Evolutionary conservation across 1,140 invertebrate species (phyloP), one percentile per base, ranked within the genome.

Genomic region (Cardiocondyla obscurior): DNA sequence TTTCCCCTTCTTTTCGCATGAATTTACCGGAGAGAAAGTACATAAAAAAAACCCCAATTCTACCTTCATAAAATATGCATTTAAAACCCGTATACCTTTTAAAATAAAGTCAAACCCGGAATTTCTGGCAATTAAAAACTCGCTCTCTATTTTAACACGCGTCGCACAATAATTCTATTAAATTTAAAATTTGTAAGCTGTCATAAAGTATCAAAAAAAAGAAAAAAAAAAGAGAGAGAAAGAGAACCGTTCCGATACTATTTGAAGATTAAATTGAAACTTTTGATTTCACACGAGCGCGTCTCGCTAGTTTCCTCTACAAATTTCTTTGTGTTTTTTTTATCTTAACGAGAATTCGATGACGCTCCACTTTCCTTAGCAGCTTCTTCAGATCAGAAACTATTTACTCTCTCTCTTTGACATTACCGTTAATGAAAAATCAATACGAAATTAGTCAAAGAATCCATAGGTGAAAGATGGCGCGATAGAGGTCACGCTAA

Each of bases 371-470:
- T 57, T 39, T 55, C 16, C 19, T 8, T 14, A 58, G 8, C 10
- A 58, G 16, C 16, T 28, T 16, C 22, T 42, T 42, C 5, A 58
- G 10, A 30, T 49, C 42, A 30, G 53, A 7, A 79, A 36, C 25
- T 19, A 12, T 25, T 30, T 36, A 7, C 6, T 33, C 7, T 28
- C 22, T 33, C 39, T 53, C 44, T 62, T 25, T 62, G 22, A 72
- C 36, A 39, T 49, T 77, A 60, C 28, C 72, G 6, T 67, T 77
- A 65, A 77, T 39, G 62, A 67, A 53, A 77, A 65, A 77, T 77
- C 30, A 60, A 77, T 67, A 39, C 5, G 2, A 36, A 51, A 28
- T 67, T 46, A 64, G 30, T 51, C 58, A 19, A 51, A 77, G 44
- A 77, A 67, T 67, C 33, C 62, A 25, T 39, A 67, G 44, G 25